Evolutionary conservation across 2,113 vertebrate species (phyloP), one percentile per base, ranked within the genome.

Genomic region (Pseudopipra pipra): DNA sequence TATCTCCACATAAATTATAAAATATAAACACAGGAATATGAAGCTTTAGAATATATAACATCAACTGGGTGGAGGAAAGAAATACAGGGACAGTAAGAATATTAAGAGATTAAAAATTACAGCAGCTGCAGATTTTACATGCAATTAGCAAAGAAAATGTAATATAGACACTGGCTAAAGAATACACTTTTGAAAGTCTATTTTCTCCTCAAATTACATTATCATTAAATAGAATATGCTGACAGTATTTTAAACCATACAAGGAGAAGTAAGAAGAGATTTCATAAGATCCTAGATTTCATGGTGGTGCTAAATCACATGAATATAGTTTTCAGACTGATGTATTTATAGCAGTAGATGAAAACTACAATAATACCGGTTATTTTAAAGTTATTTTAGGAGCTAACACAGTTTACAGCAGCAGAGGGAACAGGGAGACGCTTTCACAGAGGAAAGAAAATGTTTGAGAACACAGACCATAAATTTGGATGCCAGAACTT

Each of bases 381-480:
- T 90, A 86, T 91, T 96, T 95, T n/a, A 59, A 93, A 83, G 56
- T 77, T 96, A 91, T 96, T 94, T 96, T 93, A 93, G 63, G 63
- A 91, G 58, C n/a, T 24, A 76, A 87, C 56, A 78, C 12, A 76
- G 75, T 91, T 89, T 93, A 93, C 23, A 87, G 18, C 51, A 61
- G 46, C 21, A 23, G 51, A 82, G 46, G 27, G 87, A 93, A 83
- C 52, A 86, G 59, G 47, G 55, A 92, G 23, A 92, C 27, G 67
- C 7, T 93, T 85, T 79, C 85, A 86, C 43, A 81, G 79, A 77
- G 37, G 78, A 75, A 77, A 67, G 65, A 90, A 91, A 84, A 80
- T 70, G 6, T 84, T 72, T 93, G 87, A 92, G 85, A 93, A 86
- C 47, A 83, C 33, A 94, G 93, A 77, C 43, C 27, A 47, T 83